Evolutionary conservation across 2,113 vertebrate genomes (phyloP).

Genomic region (Amblyornis subalaris): DNA sequence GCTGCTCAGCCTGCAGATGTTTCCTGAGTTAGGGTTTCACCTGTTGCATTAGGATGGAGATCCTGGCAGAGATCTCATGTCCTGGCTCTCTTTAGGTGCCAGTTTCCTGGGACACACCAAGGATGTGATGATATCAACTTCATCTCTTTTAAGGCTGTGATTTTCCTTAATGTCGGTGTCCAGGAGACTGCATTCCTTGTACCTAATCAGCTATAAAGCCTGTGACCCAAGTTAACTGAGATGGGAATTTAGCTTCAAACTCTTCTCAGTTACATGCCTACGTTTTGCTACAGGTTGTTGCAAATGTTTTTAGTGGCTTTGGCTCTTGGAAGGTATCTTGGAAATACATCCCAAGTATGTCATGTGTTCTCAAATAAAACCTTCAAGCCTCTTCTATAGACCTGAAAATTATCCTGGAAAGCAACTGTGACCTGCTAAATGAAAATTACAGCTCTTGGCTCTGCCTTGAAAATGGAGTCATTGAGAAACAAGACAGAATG

Average conservation of each 20-base stretch:
- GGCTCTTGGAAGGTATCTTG: background rate
- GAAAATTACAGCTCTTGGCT: constrained; percentile 1
- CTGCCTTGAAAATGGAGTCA: background rate
- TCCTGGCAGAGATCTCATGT: rapidly evolving
- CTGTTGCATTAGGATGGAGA: background rate
- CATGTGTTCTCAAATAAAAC: background rate
- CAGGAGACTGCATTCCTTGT: background rate
- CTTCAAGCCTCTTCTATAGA: background rate
- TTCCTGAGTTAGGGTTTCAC: background rate
- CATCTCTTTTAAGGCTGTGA: background rate
- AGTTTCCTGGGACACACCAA: background rate
- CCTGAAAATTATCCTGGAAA: constrained; percentile 11
- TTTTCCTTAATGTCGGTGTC: background rate
- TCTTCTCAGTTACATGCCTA: background rate
- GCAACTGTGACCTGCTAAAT: background rate
- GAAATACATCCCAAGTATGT: background rate
- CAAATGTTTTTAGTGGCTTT: background rate
- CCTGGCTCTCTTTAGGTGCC: background rate
- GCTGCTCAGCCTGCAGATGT: background rate
- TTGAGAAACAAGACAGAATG: background rate
- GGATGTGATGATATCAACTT: background rate
- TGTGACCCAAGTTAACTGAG: background rate
- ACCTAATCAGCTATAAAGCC: background rate
- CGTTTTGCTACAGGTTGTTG: background rate
- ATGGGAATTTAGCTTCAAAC: background rate